Evolutionary conservation across 1,140 invertebrate genomes (phyloP).

Genomic region (Pseudomyrmex flavicornis): DNA sequence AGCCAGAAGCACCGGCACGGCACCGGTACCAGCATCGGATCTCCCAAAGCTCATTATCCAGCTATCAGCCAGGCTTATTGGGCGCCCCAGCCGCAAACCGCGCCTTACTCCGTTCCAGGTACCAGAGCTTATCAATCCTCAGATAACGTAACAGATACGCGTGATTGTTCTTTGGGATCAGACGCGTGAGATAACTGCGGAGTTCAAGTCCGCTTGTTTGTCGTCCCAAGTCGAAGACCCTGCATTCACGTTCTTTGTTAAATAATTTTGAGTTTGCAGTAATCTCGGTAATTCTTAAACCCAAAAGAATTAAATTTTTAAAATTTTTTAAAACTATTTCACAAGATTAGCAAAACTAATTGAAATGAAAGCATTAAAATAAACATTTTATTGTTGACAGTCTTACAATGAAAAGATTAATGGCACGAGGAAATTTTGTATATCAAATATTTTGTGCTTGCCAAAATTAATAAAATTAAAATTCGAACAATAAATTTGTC

Average conservation of each 20-base stretch:
- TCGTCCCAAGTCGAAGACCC: not conserved
- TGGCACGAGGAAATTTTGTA: not conserved
- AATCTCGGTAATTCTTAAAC: too few species aligned
- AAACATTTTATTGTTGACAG: too few species aligned
- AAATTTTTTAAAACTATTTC: too few species aligned
- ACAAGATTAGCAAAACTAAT: too few species aligned
- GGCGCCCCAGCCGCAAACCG: conserved; percentile 90
- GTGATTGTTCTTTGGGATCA: conserved; percentile 33
- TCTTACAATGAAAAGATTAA: not conserved
- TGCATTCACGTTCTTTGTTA: too few species aligned
- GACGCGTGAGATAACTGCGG: not conserved
- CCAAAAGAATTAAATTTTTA: too few species aligned
- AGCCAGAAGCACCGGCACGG: conserved; percentile 78
- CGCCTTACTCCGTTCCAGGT: conserved; percentile 92
- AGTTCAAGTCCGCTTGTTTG: not conserved
- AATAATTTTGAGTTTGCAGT: too few species aligned
- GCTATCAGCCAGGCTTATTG: conserved; percentile 92
- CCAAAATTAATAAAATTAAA: not conserved
- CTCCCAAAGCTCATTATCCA: conserved; percentile 86
- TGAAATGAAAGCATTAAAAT: too few species aligned
- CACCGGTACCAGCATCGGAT: conserved; percentile 72
- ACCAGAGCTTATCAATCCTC: conserved; percentile 63
- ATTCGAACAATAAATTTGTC: too few species aligned
- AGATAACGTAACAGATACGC: conserved; percentile 27
- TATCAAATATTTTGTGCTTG: not conserved